These are phyloP conservation scores for Marasmarcha lunaedactyla DNA, from an alignment of 2,888 invertebrate species.

Conservation along the genomic window DNA sequence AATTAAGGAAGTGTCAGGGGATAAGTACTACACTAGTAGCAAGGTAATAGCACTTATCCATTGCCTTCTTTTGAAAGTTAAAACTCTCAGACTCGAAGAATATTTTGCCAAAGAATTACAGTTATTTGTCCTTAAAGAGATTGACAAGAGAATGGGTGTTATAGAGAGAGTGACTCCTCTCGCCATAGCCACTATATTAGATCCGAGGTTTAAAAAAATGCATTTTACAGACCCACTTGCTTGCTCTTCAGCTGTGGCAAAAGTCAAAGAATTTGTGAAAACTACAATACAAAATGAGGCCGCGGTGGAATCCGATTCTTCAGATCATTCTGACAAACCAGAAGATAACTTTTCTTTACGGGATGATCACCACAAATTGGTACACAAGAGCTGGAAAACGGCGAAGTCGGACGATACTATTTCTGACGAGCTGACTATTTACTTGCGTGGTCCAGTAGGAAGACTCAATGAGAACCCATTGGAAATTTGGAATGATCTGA, in stretches of 20 bases:
- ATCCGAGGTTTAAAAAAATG: conserved; percentile 13
- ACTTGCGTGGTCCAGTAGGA: no score
- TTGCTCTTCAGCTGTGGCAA: not conserved
- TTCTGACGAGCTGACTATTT: no score
- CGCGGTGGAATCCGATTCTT: conserved; percentile 1
- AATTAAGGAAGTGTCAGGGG: conserved; percentile 12
- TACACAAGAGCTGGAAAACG: no score
- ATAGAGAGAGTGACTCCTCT: conserved; percentile 17
- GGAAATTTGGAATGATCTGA: no score
- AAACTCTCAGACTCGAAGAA: conserved; percentile 11
- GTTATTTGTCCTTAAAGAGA: conserved; percentile 14
- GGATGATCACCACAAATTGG: no score
- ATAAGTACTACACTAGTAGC: conserved; percentile 13
- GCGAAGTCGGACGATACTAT: no score
- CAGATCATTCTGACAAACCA: conserved; percentile 4
- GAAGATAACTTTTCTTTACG: conserved; percentile 1
- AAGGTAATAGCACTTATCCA: conserved; percentile 11
- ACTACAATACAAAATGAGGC: not conserved
- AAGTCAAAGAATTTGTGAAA: conserved; percentile 1
- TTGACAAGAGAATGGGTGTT: conserved; percentile 16
- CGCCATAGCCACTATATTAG: conserved; percentile 18
- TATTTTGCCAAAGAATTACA: conserved; percentile 13
- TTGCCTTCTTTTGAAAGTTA: conserved; percentile 10
- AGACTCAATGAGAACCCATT: no score
- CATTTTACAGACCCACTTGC: conserved; percentile 18